Base-by-base conservation (phyloP, 2,888 invertebrate species). In the Rosalia funebris region DNA sequence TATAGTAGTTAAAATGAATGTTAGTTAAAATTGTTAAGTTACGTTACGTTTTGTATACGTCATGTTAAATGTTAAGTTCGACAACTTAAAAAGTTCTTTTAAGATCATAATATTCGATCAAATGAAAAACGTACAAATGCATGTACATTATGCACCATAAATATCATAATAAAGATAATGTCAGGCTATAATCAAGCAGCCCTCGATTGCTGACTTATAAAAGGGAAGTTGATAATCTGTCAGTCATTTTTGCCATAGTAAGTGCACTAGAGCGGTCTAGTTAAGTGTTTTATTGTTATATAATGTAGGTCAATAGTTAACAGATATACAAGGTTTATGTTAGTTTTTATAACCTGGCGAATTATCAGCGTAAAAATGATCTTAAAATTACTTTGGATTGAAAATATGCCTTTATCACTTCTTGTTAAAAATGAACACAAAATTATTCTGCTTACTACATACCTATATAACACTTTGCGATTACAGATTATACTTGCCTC, bases 231-330 rank as follows among this genome's bases (percentile, higher is more conserved):
- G 73, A 72, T 68, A 71, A 62, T 72, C 69, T 65, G 70, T 53
- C 65, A 63, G 60, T 34, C 47, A 44, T 65, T 67, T 69, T 61
- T 70, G 71, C 72, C 72, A 71, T 73, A 72, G 62, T 63, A 66
- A 65, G 62, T 65, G 69, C 68, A 70, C 69, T 66, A 70, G 66
- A 65, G 66, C 63, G 56, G 65, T 65, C 67, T 71, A 73, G 70
- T 66, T 75, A 70, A 74, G 74, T 74, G 73, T 63, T 74, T 75
- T 68, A 72, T 73, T 73, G 74, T 74, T 75, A 72, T 62, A 72
- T 63, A 66, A 66, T 62, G 64, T 71, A 70, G 70, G 61, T 70
- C 72, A 73, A 73, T 73, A 73, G 72, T 67, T 66, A 66, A 69
- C 64, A 62, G 59, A 68, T 69, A 67, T 57, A 63, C 65, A 69